Percentiles rank a stretch among this genome's conserved stretches.
phyloP scores from a whole-genome alignment of 2,888 invertebrate species.

The Caenorhabditis sp. region DNA sequence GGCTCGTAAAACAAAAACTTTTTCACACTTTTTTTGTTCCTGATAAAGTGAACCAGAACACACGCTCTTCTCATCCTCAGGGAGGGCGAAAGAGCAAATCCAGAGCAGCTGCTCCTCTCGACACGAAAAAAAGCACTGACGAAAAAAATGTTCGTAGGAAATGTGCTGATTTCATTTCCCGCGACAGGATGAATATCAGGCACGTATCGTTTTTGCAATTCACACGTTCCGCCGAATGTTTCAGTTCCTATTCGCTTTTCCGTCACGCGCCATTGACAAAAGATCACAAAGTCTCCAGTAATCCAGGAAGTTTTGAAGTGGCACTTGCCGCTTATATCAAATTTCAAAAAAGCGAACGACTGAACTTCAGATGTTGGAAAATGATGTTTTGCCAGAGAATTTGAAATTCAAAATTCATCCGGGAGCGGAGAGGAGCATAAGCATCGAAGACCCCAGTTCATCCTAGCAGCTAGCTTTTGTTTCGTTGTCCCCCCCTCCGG shows the following conservation, averaged over 20 bases:
- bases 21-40: slow-evolving; percentile 29
- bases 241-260: too few relatives aligned
- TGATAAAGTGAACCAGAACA: slow-evolving; percentile 43
- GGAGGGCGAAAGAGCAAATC: slow-evolving; percentile 12
- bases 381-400: not conserved
- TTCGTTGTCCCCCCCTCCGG: not conserved
- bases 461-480: too few relatives aligned
- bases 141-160: slow-evolving; percentile 30
- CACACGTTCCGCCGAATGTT: too few relatives aligned
- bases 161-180: slow-evolving; percentile 42
- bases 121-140: too few relatives aligned
- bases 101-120: too few relatives aligned
- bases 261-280: too few relatives aligned
- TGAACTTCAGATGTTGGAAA: not conserved
- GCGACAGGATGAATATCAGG: slow-evolving; percentile 6
- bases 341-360: not conserved
- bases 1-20: slow-evolving; percentile 31
- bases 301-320: slow-evolving; percentile 1
- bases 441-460: too few relatives aligned
- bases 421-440: too few relatives aligned
- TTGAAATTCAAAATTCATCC: slow-evolving; percentile 3
- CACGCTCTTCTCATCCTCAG: slow-evolving; percentile 29
- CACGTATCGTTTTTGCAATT: too few relatives aligned
- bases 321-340: too few relatives aligned
- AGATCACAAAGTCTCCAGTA: not conserved